Conservation (phyloP, 2,888 invertebrate species). For the Dryobotodes eremita region DNA sequence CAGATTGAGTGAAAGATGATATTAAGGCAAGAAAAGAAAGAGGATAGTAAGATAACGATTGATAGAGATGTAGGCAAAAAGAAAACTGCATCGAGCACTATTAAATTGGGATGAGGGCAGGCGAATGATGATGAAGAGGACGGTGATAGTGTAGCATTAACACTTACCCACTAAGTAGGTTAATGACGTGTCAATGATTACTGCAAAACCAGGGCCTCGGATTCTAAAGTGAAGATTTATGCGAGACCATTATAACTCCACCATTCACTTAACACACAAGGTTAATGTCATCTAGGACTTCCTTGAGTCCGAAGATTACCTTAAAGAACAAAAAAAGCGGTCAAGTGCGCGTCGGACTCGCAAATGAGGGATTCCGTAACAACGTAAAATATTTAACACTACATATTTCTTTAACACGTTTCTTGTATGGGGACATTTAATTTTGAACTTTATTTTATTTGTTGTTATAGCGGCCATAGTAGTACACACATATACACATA, state of each 20-base stretch:
- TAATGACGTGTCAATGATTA: background rate
- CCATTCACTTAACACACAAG: slow-evolving; percentile 20
- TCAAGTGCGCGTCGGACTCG: background rate
- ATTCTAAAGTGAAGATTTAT: background rate
- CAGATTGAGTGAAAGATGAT: no score
- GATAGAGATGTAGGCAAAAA: background rate
- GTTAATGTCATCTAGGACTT: slow-evolving; percentile 15
- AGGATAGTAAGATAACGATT: background rate
- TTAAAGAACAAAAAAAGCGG: slow-evolving; percentile 14
- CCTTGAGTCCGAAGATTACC: slow-evolving; percentile 26
- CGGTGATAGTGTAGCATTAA: no score
- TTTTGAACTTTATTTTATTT: background rate
- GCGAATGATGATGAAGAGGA: background rate
- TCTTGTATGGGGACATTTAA: background rate
- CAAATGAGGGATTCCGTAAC: background rate
- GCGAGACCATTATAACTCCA: background rate
- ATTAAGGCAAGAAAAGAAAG: no score
- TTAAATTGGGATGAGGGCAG: no score
- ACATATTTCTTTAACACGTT: background rate
- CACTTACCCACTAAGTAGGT: no score
- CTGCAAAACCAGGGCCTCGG: background rate
- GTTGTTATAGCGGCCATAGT: background rate
- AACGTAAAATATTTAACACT: background rate
- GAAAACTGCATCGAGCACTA: background rate
- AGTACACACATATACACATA: background rate